Base-by-base conservation (phyloP, 2,797 vertebrate genomes). In the Varecia variegata region DNA sequence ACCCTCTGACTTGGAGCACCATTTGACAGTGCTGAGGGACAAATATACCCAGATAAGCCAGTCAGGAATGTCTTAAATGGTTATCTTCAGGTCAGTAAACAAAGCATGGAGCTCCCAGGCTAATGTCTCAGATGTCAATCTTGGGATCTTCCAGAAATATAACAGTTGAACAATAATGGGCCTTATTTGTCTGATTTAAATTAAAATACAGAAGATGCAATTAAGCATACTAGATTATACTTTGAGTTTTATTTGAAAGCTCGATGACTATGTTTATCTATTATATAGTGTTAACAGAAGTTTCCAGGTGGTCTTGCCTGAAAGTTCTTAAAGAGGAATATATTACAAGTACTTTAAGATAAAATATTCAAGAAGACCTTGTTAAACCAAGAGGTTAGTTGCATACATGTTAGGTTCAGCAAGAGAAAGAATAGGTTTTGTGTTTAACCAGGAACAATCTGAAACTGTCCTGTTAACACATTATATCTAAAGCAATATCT, bases 261-360 rank as follows among this genome's bases (percentile, higher is more conserved):
- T 73, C 38, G 1, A 1, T 38, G 38, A 38, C 40, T n/a, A 5
- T 43, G 5, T 87, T 8, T 23, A 3, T 80, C 27, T 84, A 0
- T 84, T 81, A 18, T 8, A 23, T 35, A 43, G 21, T 43, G 30
- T 71, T 50, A 58, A 52, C 32, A 17, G 5, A 84, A 15, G 40
- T 68, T 76, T 94, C 68, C 43, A 56, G 4, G 40, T 40, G 65
- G 40, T 84, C 60, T 81, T 52, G 8, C 60, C 20, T 38, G 50
- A 79, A 52, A 65, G 14, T 76, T 88, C 45, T 85, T 93, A 52
- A 83, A 56, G 77, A 71, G 32, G 77, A 85, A 23, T 62, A 45
- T 25, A 38, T 67, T n/a, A n/a, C 35, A 52, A 47, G 62, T 47
- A 52, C 43, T 40, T 58, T 35, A 40, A 45, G 70, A n/a, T 45